Conservation (phyloP, 2,113 vertebrate genomes). For the Seriola aureovittata region DNA sequence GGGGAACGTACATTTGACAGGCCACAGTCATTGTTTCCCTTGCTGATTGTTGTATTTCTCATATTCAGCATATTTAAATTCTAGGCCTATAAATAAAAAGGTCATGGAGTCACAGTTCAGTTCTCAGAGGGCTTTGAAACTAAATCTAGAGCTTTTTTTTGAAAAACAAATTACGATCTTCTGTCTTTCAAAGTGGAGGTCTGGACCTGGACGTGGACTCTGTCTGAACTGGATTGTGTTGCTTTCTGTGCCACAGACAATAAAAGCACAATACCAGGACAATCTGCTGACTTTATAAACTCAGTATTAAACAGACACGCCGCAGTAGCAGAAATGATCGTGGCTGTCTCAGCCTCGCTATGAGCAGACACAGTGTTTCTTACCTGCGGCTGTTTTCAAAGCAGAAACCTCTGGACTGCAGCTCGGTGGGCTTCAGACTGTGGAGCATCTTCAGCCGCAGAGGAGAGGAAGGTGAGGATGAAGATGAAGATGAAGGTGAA, state of each 20-base stretch:
- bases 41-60: too few relatives aligned
- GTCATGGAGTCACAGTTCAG: too few relatives aligned
- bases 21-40: too few relatives aligned
- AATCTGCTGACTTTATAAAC: too few relatives aligned
- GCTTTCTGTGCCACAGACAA: background rate
- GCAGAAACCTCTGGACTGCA: constrained; percentile 70
- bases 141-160: background rate
- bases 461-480: background rate
- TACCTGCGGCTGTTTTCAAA: constrained; percentile 85
- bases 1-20: too few relatives aligned
- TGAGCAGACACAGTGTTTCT: background rate
- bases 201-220: background rate
- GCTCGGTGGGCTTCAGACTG: constrained; percentile 39
- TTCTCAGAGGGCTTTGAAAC: background rate
- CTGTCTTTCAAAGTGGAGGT: too few relatives aligned
- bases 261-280: too few relatives aligned
- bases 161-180: background rate
- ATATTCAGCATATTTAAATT: too few relatives aligned
- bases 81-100: too few relatives aligned
- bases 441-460: constrained; percentile 66
- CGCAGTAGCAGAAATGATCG: too few relatives aligned
- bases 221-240: background rate
- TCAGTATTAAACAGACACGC: too few relatives aligned
- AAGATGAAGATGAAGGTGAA: background rate
- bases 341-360: too few relatives aligned